These are phyloP conservation scores for Acanthurus tractus DNA, from an alignment of 2,797 vertebrate genomes.

Conservation along the genomic window DNA sequence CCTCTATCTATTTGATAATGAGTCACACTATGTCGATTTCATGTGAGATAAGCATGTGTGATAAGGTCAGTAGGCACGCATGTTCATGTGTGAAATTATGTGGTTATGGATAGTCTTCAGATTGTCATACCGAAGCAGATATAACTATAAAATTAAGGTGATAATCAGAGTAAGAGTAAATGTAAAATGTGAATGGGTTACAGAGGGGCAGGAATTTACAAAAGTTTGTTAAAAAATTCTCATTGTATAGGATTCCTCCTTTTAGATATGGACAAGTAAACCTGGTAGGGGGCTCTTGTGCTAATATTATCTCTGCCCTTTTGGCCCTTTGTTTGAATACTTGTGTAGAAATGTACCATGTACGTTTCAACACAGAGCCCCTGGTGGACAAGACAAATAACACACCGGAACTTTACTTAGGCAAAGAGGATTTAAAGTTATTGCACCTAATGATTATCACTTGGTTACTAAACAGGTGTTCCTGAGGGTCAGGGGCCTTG, in stretches of 20 bases:
- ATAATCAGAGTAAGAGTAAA: too few species aligned
- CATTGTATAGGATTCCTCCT: not conserved
- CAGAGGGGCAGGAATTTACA: too few species aligned
- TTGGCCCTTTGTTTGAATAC: not conserved
- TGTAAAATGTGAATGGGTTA: too few species aligned
- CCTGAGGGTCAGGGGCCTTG: too few species aligned
- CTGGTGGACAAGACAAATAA: not conserved
- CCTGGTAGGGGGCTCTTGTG: not conserved
- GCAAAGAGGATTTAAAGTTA: not conserved
- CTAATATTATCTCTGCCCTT: not conserved
- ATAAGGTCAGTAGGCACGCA: conserved; percentile 39
- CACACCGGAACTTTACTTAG: not conserved
- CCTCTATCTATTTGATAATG: conserved; percentile 34
- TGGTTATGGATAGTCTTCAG: not conserved
- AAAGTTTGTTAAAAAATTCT: not conserved
- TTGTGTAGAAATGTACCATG: too few species aligned
- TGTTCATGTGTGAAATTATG: conserved; percentile 18
- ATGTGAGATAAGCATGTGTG: conserved; percentile 44
- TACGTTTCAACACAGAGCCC: too few species aligned
- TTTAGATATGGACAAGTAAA: not conserved
- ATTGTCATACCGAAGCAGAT: not conserved
- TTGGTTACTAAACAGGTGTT: too few species aligned
- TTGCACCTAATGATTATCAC: not conserved
- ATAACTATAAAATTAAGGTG: too few species aligned
- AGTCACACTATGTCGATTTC: conserved; percentile 6